These are phyloP conservation scores for Tipula helvola DNA, from an alignment of 2,888 invertebrate species.

Conservation along the genomic window DNA sequence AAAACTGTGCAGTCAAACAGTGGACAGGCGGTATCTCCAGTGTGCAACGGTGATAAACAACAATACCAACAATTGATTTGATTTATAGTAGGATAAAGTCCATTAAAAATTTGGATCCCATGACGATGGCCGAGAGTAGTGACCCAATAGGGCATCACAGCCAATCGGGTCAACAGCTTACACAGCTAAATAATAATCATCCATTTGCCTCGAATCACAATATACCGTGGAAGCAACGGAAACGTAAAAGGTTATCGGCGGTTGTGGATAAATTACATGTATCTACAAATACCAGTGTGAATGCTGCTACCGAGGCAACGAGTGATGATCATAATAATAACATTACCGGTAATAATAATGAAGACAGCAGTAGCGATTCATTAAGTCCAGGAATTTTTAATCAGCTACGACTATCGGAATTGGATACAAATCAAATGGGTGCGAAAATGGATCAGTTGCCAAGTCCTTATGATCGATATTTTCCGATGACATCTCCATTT, in stretches of 20 bases:
- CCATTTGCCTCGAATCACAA: slow-evolving; percentile 49
- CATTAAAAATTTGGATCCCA: slow-evolving; percentile 33
- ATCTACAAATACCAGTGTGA: slow-evolving; percentile 36
- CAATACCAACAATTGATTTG: neutral
- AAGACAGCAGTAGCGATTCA: slow-evolving; percentile 17
- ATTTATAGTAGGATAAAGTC: slow-evolving; percentile 9
- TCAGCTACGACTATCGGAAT: slow-evolving; percentile 23
- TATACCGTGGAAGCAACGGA: slow-evolving; percentile 53
- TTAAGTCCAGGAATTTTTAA: slow-evolving; percentile 31
- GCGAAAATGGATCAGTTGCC: slow-evolving; percentile 34
- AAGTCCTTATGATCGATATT: slow-evolving; percentile 35
- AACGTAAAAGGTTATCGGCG: slow-evolving; percentile 65
- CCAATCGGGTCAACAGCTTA: slow-evolving; percentile 29
- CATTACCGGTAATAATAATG: neutral
- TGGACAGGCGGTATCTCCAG: neutral
- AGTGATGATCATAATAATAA: neutral
- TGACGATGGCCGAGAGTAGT: slow-evolving; percentile 63
- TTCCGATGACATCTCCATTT: slow-evolving; percentile 33
- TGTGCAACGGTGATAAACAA: neutral
- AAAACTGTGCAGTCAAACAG: neutral
- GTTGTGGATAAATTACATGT: slow-evolving; percentile 60
- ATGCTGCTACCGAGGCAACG: slow-evolving; percentile 17
- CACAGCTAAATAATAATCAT: slow-evolving; percentile 43
- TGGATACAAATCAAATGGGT: slow-evolving; percentile 27
- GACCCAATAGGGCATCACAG: slow-evolving; percentile 43